Evolutionary conservation across 1,140 invertebrate genomes (phyloP).

Genomic region (Megathymus violae): DNA sequence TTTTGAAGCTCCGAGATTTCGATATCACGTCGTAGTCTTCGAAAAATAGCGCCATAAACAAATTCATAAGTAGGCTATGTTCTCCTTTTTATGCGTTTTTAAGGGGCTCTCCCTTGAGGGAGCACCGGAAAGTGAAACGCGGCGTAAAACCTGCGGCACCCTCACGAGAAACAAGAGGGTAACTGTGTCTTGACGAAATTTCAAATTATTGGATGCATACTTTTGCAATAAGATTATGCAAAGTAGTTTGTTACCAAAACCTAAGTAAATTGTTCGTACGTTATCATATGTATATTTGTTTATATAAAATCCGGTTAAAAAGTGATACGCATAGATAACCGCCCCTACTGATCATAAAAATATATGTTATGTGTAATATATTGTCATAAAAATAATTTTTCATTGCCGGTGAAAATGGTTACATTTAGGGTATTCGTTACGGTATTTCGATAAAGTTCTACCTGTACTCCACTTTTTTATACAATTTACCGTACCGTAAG

Average conservation of each 20-base stretch:
- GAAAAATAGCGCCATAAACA: slow-evolving; percentile 77
- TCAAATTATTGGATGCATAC: slow-evolving; percentile 41
- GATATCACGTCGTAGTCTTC: slow-evolving; percentile 53
- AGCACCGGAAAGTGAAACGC: slow-evolving; percentile 69
- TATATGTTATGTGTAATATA: too few species aligned
- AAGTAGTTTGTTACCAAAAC: neutral
- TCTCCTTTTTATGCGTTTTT: slow-evolving; percentile 78
- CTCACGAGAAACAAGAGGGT: slow-evolving; percentile 63
- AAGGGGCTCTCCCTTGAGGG: slow-evolving; percentile 64
- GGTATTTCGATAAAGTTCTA: too few species aligned
- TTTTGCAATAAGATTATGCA: slow-evolving; percentile 42
- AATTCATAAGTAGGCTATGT: slow-evolving; percentile 80
- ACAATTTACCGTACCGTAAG: neutral
- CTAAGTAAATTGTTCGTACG: neutral
- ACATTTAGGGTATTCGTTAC: too few species aligned
- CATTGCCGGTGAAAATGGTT: too few species aligned
- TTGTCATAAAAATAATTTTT: too few species aligned
- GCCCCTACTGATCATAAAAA: too few species aligned
- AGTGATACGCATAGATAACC: too few species aligned
- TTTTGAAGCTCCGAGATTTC: slow-evolving; percentile 59
- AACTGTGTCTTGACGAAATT: slow-evolving; percentile 41
- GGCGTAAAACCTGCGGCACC: slow-evolving; percentile 67
- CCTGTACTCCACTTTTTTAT: too few species aligned
- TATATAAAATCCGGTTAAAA: too few species aligned
- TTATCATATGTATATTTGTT: too few species aligned